Base-by-base conservation (phyloP, 1,140 invertebrate genomes). In the Antheraea pernyi region DNA sequence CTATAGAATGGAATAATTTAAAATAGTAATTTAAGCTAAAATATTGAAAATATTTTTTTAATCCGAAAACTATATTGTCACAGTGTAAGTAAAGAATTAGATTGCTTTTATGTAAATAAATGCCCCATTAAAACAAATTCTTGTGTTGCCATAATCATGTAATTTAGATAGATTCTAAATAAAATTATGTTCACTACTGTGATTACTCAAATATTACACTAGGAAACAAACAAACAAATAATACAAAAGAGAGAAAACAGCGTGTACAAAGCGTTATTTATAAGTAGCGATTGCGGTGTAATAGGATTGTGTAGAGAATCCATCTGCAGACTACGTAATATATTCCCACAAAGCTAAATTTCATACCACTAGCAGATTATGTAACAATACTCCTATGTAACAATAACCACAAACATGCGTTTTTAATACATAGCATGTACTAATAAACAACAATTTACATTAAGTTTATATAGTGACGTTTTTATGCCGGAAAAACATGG, bases 231-330 rank as follows among this genome's bases (percentile, higher is more conserved):
- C 74, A 67, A 73, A 77, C 84, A 78, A 76, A 81, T 76, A 69
- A 74, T 79, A 72, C 59, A 70, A 81, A 83, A 83, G 82, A 86
- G 83, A 85, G 84, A 83, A 88, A 86, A 82, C 79, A 83, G 72
- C 10, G 80, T 83, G 79, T 84, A 82, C 81, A 79, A 75, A 79
- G 80, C 78, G 80, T 89, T 91, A 89, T 91, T 91, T 91, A 91
- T 85, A 88, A 89, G 82, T 53, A 13, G 46, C 16, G 16, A 13
- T 53, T 53, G 5, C 46, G 16, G 46, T 13, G 11, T 53, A 53
- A 53, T 53, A 53, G 16, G 11, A 16, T 53, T 53, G 16, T 53
- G 46, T n/a, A 53, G 46, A 53, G 46, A 53, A 53, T 53, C 46
- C 46, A 53, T 53, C 11, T 53, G 13, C 46, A 53, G 16, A 53